Conservation (phyloP, 2,113 vertebrate genomes). For the Pseudopipra pipra region DNA sequence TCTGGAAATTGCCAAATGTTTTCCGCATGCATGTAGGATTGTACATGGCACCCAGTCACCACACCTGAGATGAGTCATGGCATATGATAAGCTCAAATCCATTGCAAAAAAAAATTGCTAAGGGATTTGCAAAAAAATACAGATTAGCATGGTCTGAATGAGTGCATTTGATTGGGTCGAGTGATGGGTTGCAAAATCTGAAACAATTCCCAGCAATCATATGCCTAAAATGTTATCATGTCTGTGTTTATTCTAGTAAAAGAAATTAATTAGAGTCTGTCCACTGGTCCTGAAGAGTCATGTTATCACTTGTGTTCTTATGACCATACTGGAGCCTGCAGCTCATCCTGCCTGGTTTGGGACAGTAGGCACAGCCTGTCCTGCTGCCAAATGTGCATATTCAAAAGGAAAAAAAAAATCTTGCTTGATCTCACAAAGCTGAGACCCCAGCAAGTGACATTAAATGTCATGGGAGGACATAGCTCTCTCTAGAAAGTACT, state of each 20-base stretch:
- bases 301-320: neutral
- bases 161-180: neutral
- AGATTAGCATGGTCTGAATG: neutral
- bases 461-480: neutral
- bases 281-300: neutral
- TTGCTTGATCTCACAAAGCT: neutral
- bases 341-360: neutral
- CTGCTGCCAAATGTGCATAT: neutral
- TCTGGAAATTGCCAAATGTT: neutral
- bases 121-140: neutral
- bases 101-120: neutral
- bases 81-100: neutral
- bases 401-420: neutral
- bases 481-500: neutral
- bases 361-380: neutral
- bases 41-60: accelerated
- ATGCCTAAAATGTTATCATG: neutral
- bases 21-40: neutral
- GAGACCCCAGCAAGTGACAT: neutral
- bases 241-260: neutral
- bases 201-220: neutral
- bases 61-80: neutral
- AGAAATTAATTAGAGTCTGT: neutral
- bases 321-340: accelerated
- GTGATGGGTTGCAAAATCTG: neutral